Percentiles rank a stretch among this genome's conserved stretches.
Evolutionary conservation across 2,797 vertebrate species (phyloP).

Genomic region (Linurgus olivaceus): DNA sequence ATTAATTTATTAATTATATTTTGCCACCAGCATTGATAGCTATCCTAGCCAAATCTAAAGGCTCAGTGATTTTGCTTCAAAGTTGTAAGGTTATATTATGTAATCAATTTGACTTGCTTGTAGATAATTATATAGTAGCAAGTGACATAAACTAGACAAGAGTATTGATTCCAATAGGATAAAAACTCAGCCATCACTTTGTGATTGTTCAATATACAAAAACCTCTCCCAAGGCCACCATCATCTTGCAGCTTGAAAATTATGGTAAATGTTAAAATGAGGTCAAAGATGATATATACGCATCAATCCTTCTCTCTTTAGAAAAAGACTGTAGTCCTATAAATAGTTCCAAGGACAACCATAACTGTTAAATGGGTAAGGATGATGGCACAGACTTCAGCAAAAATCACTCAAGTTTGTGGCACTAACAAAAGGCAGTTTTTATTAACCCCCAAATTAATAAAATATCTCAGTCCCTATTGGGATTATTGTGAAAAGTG

Average conservation of each 20-base stretch:
- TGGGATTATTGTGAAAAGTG: neutral
- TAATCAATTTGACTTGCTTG: constrained; percentile 47
- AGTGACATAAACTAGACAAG: neutral
- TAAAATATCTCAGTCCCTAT: neutral
- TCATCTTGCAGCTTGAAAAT: neutral
- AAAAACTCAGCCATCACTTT: neutral
- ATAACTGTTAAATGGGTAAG: neutral
- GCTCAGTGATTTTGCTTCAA: constrained; percentile 18
- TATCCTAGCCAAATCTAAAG: constrained; percentile 21
- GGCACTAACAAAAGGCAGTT: neutral
- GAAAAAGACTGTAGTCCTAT: neutral
- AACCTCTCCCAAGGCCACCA: neutral
- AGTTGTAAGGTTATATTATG: neutral
- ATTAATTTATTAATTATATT: constrained; percentile 15
- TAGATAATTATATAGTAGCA: constrained; percentile 21
- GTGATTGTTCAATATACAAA: neutral
- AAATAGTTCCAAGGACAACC: neutral
- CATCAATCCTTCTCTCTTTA: neutral
- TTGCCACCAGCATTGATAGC: constrained; percentile 31
- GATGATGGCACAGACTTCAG: neutral
- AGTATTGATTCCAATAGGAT: constrained; percentile 8
- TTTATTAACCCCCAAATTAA: neutral
- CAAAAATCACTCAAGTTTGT: neutral
- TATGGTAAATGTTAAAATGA: neutral
- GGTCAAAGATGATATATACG: neutral